phyloP scores from a whole-genome alignment of 2,888 invertebrate genomes.

The Eupithecia vulgata region DNA sequence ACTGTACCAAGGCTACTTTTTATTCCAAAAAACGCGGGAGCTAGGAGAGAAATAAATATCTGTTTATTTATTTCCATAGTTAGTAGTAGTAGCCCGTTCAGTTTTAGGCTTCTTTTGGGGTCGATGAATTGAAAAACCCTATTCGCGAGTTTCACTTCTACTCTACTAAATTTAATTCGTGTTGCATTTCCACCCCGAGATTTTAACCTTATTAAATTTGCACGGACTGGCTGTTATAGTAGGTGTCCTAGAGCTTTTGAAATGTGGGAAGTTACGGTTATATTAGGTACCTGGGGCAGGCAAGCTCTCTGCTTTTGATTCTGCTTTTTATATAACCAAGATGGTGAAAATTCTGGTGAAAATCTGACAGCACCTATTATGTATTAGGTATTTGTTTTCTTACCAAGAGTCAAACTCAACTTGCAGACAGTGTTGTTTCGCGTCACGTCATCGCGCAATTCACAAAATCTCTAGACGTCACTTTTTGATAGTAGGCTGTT shows the following conservation, averaged over 20 bases:
- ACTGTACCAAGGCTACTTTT: no score
- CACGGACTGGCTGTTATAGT: conserved; percentile 56
- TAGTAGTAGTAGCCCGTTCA: no score
- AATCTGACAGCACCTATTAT: no score
- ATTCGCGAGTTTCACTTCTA: conserved; percentile 18
- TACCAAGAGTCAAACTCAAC: no score
- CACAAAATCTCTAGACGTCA: no score
- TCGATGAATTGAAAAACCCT: background rate
- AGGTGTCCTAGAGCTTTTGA: conserved; percentile 40
- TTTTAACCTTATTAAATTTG: conserved; percentile 64
- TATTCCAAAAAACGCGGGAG: no score
- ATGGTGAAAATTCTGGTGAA: background rate
- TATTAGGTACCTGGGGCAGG: conserved; percentile 10
- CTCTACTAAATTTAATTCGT: conserved; percentile 1
- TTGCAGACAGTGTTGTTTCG: no score
- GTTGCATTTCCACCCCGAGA: conserved; percentile 37
- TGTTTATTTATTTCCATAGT: background rate
- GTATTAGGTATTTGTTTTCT: no score
- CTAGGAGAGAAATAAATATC: background rate
- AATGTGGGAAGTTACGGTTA: conserved; percentile 33
- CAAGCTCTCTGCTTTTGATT: conserved; percentile 8
- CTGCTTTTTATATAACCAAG: background rate
- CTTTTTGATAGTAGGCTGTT: no score
- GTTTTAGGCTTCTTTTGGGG: background rate
- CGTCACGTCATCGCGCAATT: no score